A percentile compares a stretch with the other conserved stretches of the same genome.
phyloP scores from a whole-genome alignment of 2,888 invertebrate genomes.

The Geophilus truncorum region DNA sequence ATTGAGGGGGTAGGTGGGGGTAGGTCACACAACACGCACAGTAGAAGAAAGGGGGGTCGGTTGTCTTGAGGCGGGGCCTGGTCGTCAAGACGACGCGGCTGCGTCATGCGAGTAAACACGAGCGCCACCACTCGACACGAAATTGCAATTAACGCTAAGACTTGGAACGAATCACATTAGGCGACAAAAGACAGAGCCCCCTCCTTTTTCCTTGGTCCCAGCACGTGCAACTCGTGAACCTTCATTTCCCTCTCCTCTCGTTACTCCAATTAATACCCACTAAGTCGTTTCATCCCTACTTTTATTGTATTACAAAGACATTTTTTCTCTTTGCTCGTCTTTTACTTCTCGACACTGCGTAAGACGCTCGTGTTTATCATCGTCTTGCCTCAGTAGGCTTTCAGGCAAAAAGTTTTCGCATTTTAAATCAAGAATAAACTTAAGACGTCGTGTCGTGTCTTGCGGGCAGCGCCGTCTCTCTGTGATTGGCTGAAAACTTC shows the following conservation, averaged over 20 bases:
- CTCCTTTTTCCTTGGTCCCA: background rate
- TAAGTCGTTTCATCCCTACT: constrained; percentile 8
- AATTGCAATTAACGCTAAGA: constrained; percentile 29
- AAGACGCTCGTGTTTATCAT: background rate
- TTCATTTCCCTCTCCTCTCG: constrained; percentile 2
- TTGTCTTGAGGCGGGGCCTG: constrained; percentile 8
- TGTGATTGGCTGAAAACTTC: constrained; percentile 2
- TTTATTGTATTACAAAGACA: background rate
- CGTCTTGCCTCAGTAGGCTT: background rate
- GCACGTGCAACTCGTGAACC: constrained; percentile 2
- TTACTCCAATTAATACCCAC: constrained; percentile 14
- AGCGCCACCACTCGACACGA: constrained; percentile 21
- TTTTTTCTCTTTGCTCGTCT: background rate
- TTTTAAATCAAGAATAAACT: constrained; percentile 20
- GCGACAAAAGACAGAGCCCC: constrained; percentile 15
- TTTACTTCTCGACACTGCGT: background rate
- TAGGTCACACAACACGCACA: too few relatives aligned
- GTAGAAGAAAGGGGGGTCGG: background rate
- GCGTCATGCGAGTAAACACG: constrained; percentile 23
- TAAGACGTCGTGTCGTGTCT: background rate
- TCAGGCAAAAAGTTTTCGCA: constrained; percentile 1
- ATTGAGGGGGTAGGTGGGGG: background rate
- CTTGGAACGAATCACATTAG: constrained; percentile 29
- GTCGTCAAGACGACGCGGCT: background rate
- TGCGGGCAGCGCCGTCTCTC: background rate